These are phyloP conservation scores for Pseudotriccus pelzelni DNA, from an alignment of 2,797 vertebrate genomes.

Conservation along the genomic window DNA sequence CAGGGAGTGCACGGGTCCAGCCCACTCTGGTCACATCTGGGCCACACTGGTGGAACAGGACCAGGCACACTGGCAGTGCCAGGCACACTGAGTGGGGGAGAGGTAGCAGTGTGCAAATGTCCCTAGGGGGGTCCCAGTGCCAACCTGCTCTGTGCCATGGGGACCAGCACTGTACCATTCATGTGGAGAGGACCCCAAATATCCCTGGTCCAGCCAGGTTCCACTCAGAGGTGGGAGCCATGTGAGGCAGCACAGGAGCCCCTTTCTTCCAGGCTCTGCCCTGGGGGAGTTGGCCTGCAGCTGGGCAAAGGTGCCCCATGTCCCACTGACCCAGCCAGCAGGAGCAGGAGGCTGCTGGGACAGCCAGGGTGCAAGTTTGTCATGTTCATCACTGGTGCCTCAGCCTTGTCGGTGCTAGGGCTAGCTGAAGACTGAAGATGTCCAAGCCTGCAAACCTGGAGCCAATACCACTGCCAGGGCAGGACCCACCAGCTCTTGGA, in stretches of 20 bases:
- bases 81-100: neutral
- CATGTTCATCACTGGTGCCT: rapidly evolving
- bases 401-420: neutral
- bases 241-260: neutral
- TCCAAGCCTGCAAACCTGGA: neutral
- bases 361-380: rapidly evolving
- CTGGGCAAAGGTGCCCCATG: rapidly evolving
- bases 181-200: neutral
- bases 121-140: rapidly evolving
- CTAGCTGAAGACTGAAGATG: neutral
- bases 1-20: rapidly evolving
- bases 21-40: rapidly evolving
- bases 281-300: neutral
- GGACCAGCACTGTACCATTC: neutral
- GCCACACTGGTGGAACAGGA: neutral
- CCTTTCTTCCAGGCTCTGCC: neutral
- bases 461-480: neutral
- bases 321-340: neutral
- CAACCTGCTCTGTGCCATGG: neutral
- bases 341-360: neutral
- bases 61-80: too few relatives aligned
- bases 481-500: neutral
- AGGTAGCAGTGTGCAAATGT: neutral
- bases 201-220: neutral
- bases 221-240: neutral